Percentiles rank a stretch among this genome's conserved stretches.
These are phyloP conservation scores for Heliconius charithonia DNA, from an alignment of 2,888 invertebrate species.

Conservation along the genomic window DNA sequence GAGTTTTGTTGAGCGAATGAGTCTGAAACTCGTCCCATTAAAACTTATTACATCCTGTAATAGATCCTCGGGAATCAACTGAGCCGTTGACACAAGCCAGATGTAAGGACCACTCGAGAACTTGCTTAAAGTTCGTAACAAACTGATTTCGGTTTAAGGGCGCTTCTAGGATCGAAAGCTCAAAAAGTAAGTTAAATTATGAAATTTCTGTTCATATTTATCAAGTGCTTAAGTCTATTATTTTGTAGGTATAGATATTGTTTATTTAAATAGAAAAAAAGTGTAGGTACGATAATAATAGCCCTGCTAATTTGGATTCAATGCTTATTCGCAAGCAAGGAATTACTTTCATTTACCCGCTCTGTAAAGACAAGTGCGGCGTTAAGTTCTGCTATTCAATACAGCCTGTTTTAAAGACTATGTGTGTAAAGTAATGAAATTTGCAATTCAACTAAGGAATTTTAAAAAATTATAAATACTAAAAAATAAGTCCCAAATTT, in stretches of 20 bases:
- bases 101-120: constrained; percentile 38
- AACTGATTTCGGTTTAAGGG: constrained; percentile 38
- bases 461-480: no score
- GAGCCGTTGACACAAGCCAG: constrained; percentile 44
- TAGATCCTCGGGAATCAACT: constrained; percentile 42
- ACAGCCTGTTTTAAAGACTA: neutral
- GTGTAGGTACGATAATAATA: no score
- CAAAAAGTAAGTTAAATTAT: constrained; percentile 27
- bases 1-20: constrained; percentile 39
- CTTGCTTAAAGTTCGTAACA: constrained; percentile 36
- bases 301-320: neutral
- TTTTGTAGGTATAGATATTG: neutral
- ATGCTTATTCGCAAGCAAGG: neutral
- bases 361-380: neutral
- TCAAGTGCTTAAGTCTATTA: neutral
- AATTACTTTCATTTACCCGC: neutral
- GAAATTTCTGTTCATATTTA: neutral
- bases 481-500: no score
- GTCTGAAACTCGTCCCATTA: constrained; percentile 43
- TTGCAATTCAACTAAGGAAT: neutral
- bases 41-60: constrained; percentile 45
- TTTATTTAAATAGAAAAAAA: neutral
- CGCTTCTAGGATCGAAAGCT: constrained; percentile 28
- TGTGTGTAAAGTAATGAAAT: neutral
- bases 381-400: neutral